Conservation (phyloP, 2,797 vertebrate genomes). For the Simalia tracyae region DNA sequence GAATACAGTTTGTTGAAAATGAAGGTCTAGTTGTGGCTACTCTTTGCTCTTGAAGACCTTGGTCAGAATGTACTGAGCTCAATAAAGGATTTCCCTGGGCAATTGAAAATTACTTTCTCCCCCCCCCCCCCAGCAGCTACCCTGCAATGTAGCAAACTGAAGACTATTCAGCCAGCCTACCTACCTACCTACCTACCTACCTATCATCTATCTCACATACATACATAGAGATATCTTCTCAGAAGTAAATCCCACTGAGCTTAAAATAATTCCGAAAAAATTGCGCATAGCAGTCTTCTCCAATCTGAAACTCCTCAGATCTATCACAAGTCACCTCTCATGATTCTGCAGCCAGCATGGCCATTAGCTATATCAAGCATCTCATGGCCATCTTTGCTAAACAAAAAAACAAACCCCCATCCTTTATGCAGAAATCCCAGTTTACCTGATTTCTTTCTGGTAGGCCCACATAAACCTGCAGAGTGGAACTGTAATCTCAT, state of each 20-base stretch:
- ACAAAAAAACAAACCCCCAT: neutral
- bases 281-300: neutral
- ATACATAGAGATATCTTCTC: no score
- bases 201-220: no score
- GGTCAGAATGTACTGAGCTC: neutral
- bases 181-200: no score
- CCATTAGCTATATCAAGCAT: neutral
- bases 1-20: neutral
- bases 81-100: neutral
- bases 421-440: neutral
- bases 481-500: no score
- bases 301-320: neutral
- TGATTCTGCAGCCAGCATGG: neutral
- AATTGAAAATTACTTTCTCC: neutral
- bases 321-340: neutral
- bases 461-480: no score
- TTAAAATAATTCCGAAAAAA: neutral
- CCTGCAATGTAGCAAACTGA: neutral
- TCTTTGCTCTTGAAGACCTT: neutral
- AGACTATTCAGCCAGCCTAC: neutral
- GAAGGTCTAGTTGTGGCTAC: neutral
- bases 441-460: neutral
- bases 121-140: neutral
- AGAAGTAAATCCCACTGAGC: no score
- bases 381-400: neutral